Evolutionary conservation across 2,797 vertebrate genomes (phyloP).

Genomic region (Antrozous pallidus): DNA sequence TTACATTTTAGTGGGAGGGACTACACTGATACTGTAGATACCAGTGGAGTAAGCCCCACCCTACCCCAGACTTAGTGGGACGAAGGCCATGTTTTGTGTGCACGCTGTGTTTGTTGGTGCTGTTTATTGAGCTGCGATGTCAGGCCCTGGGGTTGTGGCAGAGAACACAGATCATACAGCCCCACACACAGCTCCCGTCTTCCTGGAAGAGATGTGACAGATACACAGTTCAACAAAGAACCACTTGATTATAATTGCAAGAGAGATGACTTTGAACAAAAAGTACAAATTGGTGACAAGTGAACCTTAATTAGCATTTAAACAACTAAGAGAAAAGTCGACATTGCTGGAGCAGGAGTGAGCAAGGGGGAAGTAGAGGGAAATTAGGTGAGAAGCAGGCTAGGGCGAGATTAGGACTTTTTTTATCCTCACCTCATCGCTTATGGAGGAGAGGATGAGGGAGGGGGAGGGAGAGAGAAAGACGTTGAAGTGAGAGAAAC

Average conservation of each 20-base stretch:
- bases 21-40: neutral
- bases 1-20: neutral
- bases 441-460: neutral
- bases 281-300: neutral
- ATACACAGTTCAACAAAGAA: neutral
- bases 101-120: neutral
- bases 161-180: neutral
- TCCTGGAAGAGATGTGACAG: neutral
- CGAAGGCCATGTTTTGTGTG: neutral
- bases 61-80: neutral
- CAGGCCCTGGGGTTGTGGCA: neutral
- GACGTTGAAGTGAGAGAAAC: neutral
- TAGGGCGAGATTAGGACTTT: neutral
- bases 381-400: neutral
- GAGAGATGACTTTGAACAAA: slow-evolving; percentile 20
- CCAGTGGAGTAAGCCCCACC: neutral
- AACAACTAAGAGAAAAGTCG: neutral
- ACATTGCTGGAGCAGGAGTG: neutral
- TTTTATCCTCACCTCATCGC: neutral
- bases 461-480: neutral
- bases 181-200: neutral
- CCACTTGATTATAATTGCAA: neutral
- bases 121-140: neutral
- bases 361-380: neutral
- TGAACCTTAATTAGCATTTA: neutral